Conservation (phyloP, 2,888 invertebrate genomes). For the Limulus polyphemus region DNA sequence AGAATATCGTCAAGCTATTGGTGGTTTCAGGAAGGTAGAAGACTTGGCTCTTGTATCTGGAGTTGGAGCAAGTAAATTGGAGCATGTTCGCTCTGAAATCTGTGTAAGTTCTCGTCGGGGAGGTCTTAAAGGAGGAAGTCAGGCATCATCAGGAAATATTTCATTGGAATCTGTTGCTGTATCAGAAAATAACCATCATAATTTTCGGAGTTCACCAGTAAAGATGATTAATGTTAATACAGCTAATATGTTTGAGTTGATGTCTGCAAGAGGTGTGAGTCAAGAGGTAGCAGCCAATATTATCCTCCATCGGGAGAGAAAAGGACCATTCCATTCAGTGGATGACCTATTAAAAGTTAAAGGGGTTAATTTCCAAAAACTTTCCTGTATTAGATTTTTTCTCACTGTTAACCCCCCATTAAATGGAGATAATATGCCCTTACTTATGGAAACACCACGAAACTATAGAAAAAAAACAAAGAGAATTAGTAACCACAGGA, state of each 20-base stretch:
- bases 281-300: conserved; percentile 64
- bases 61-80: conserved; percentile 62
- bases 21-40: conserved; percentile 62
- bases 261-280: conserved; percentile 53
- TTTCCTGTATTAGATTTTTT: conserved; percentile 38
- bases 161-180: conserved; percentile 21
- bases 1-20: conserved; percentile 60
- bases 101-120: conserved; percentile 41
- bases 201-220: conserved; percentile 5
- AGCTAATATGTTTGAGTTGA: conserved; percentile 65
- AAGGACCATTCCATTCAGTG: conserved; percentile 56
- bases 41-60: conserved; percentile 67
- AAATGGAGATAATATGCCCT: conserved; percentile 28
- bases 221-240: conserved; percentile 53
- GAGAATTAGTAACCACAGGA: conserved; percentile 37
- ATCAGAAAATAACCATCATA: conserved; percentile 3
- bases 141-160: conserved; percentile 20
- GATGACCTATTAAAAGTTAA: conserved; percentile 61
- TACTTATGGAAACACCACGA: conserved; percentile 3
- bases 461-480: not conserved
- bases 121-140: conserved; percentile 7
- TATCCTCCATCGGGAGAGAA: conserved; percentile 51
- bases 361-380: conserved; percentile 25
- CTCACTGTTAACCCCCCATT: conserved; percentile 34
- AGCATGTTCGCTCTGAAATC: conserved; percentile 56